Evolutionary conservation across 1,140 invertebrate species (phyloP), one percentile per base, ranked within the genome.

Genomic region (Acyrthosiphon pisum): DNA sequence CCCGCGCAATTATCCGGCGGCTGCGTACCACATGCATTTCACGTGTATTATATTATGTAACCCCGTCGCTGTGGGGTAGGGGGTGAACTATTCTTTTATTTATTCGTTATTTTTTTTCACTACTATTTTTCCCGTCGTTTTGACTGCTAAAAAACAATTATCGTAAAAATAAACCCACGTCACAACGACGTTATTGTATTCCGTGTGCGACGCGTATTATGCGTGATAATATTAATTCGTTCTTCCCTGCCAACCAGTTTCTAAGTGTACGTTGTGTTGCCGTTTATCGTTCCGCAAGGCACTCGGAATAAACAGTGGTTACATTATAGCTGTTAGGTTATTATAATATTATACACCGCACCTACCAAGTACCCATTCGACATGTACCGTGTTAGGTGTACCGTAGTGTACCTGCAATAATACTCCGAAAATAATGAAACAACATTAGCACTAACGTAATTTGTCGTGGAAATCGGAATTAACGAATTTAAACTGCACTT

Each of bases 1-100:
- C 91, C 91, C 91, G 81, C 91, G 48, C 91, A 93, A 93, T 93
- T 93, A 93, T 93, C 46, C 81, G 76, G 81, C 91, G 91, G 91
- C 91, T 93, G 91, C 91, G 91, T 53, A 86, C 91, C 91, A 93
- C 91, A 93, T 93, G 91, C 46, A 81, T 50, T 23, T 26, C 56
- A 41, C 3, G 37, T 26, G 41, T 35, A 44, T 35, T 41, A 20
- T 90, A 18, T 41, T 90, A 76, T 18, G 60, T 6, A 76, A 76
- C 60, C 30, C 60, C 60, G 60, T 76, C 18, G 60, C 60, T 18
- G 35, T 2, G 1, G 50, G n/a, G 22, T 41, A 68, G 41, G 44
- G 60, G 76, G 23, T 83, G 91, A 50, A 93, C 84, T 93, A 93
- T 41, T 90, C 86, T 84, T 93, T 53, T 84, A 53, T 84, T 84